Evolutionary conservation across 2,888 invertebrate species (phyloP).

Genomic region (Leucoma salicis): DNA sequence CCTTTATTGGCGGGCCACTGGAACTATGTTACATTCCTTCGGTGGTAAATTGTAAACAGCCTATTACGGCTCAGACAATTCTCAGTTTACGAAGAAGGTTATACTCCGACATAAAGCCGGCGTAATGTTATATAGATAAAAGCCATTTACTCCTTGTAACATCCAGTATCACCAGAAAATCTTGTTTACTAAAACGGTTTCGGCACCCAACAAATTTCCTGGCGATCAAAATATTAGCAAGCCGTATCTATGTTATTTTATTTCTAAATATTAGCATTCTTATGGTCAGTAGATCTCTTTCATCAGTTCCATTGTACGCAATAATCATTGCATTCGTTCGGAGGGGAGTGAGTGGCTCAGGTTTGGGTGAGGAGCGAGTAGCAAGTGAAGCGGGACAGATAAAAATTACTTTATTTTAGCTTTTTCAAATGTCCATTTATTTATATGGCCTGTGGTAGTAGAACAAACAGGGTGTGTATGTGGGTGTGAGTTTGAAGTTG

Average conservation of each 20-base stretch:
- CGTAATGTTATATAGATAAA: not conserved
- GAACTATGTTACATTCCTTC: too few relatives aligned
- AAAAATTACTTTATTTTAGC: too few relatives aligned
- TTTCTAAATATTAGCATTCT: constrained; percentile 34
- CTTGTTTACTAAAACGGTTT: constrained; percentile 1
- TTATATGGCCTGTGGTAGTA: too few relatives aligned
- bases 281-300: constrained; percentile 26
- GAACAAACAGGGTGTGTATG: too few relatives aligned
- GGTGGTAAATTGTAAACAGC: not conserved
- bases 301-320: constrained; percentile 31
- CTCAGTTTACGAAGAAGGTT: not conserved
- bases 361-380: not conserved
- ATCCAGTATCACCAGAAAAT: constrained; percentile 4
- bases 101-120: not conserved
- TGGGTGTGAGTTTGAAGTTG: too few relatives aligned
- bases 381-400: constrained; percentile 3
- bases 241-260: constrained; percentile 9
- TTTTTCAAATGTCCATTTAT: too few relatives aligned
- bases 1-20: too few relatives aligned
- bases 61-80: not conserved
- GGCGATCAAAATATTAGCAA: constrained; percentile 28
- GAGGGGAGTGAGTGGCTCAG: constrained; percentile 19
- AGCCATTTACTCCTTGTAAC: not conserved
- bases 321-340: constrained; percentile 36
- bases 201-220: constrained; percentile 7